Base-by-base conservation (phyloP, 2,113 vertebrate species). In the Clarias macrocephalus region DNA sequence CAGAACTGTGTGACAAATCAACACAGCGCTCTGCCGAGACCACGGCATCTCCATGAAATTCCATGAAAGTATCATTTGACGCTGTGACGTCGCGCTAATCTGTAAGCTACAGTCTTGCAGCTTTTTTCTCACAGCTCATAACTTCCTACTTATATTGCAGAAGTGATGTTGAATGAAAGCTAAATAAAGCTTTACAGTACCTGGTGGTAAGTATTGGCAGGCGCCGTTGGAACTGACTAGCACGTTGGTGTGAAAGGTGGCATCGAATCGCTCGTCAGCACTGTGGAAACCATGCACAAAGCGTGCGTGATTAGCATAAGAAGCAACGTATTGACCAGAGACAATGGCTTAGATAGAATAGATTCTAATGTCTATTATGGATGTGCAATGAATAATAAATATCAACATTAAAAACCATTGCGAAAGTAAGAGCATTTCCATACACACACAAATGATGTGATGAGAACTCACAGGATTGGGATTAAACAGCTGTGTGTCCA, bases 181-280 rank as follows among this genome's bases (percentile, higher is more conserved):
- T 23, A 28, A 79, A 57, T n/a, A 48, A 48, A 75, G 37, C 70
- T 75, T n/a, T 79, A 30, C 4, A 42, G 19, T 96, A 99, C 98
- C 97, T 97, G 97, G 98, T 77, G 98, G 97, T 33, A 99, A 84
- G 89, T 97, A 98, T 15, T 96, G 94, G 88, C 97, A 99, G 7
- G 93, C 85, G 28, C 98, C 98, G 0, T 96, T 95, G 62, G 96
- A 95, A 88, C 95, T 95, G 90, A 99, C 97, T 91, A 99, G 72
- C 89, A 99, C 95, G 0, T 99, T 99, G 90, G 97, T 98, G 89
- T 97, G 97, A 94, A 97, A 98, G 0, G 97, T 97, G 76, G 97
- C 96, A 89, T 99, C 97, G 86, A 98, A 99, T 52, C 96, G 93
- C 91, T 99, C 97, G 80, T 99, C 97, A 23, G 98, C 98, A 91